A percentile compares a stretch with the other conserved stretches of the same genome.
These are phyloP conservation scores for Zootoca vivipara DNA, from an alignment of 2,113 vertebrate species.

Conservation along the genomic window DNA sequence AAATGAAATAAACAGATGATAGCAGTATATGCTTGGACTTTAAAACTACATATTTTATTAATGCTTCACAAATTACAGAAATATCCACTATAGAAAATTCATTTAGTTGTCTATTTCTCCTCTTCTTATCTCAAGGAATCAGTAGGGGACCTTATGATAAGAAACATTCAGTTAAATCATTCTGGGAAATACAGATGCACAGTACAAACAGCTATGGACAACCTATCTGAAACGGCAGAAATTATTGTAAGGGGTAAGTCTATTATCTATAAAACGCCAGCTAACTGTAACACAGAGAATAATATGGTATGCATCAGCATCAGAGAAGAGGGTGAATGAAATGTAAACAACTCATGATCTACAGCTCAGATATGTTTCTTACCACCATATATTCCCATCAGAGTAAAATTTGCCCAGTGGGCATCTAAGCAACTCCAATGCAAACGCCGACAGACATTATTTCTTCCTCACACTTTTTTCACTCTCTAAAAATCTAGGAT, in stretches of 20 bases:
- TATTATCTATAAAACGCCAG: conserved; percentile 11
- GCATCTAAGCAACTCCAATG: neutral
- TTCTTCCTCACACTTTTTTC: neutral
- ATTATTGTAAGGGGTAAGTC: conserved; percentile 87
- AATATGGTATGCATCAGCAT: conserved; percentile 3
- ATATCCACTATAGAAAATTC: conserved; percentile 32
- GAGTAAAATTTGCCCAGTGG: neutral
- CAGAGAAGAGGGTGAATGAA: neutral
- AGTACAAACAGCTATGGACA: conserved; percentile 87
- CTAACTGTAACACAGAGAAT: neutral
- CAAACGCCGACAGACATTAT: neutral
- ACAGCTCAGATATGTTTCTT: rapidly evolving
- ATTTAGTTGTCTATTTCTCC: conserved; percentile 39
- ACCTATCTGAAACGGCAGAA: conserved; percentile 82
- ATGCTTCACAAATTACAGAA: conserved; percentile 61
- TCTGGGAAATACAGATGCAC: conserved; percentile 88
- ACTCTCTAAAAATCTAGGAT: neutral
- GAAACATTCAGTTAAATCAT: conserved; percentile 88
- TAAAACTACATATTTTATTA: conserved; percentile 55
- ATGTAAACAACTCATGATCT: conserved; percentile 9
- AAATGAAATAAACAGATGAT: conserved; percentile 54
- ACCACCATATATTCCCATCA: neutral
- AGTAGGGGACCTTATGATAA: conserved; percentile 90
- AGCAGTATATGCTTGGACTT: conserved; percentile 63
- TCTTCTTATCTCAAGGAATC: conserved; percentile 77